A percentile compares a stretch with the other conserved stretches of the same genome.
Conservation (phyloP, 2,797 vertebrate genomes). For the Telmatherina bonti region DNA sequence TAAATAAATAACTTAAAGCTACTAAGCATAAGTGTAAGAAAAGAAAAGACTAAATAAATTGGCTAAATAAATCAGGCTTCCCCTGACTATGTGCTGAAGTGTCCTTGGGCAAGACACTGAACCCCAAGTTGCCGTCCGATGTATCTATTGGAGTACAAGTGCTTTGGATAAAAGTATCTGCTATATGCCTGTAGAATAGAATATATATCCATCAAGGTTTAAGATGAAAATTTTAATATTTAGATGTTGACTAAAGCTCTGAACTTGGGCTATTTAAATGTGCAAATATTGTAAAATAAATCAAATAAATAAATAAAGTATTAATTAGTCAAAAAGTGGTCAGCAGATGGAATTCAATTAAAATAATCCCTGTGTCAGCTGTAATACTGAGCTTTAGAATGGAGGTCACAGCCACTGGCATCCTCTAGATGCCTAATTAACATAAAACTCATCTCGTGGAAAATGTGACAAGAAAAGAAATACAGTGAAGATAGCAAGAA, state of each 20-base stretch:
- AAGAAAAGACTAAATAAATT: too few relatives aligned
- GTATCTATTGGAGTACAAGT: too few relatives aligned
- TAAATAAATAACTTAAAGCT: too few relatives aligned
- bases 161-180: too few relatives aligned
- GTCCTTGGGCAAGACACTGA: too few relatives aligned
- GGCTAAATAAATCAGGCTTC: too few relatives aligned
- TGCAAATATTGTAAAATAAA: neutral
- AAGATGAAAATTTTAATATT: neutral
- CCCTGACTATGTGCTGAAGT: too few relatives aligned
- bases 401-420: neutral
- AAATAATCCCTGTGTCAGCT: neutral
- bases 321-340: too few relatives aligned
- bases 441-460: conserved; percentile 32
- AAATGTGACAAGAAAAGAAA: conserved; percentile 8
- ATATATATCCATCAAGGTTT: neutral
- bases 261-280: neutral
- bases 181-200: too few relatives aligned
- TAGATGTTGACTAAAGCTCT: neutral
- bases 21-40: too few relatives aligned
- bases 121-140: too few relatives aligned
- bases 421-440: conserved; percentile 23
- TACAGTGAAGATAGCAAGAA: neutral
- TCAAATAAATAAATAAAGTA: neutral
- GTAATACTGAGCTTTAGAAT: neutral
- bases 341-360: too few relatives aligned